Conservation (phyloP, 2,797 vertebrate genomes). For the Scyliorhinus canicula region DNA sequence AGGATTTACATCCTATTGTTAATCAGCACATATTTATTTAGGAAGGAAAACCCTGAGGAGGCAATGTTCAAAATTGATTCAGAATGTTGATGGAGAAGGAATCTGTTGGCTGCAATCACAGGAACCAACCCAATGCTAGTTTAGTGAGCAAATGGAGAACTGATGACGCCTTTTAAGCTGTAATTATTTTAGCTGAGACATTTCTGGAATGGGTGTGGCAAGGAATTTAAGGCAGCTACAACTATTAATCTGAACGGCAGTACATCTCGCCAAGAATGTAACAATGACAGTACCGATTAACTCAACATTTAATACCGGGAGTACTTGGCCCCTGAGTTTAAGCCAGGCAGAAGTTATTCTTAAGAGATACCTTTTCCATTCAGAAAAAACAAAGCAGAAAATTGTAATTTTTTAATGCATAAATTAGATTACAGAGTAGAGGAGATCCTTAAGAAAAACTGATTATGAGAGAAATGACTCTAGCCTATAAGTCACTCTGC, state of each 20-base stretch:
- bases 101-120: constrained; percentile 5
- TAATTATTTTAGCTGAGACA: neutral
- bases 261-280: neutral
- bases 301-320: neutral
- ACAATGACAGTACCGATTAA: neutral
- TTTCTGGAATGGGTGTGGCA: neutral
- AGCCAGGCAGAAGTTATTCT: neutral
- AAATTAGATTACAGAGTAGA: neutral
- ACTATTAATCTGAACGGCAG: neutral
- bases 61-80: neutral
- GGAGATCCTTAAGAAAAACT: neutral
- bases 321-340: neutral
- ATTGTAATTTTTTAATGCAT: neutral
- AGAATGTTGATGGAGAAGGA: neutral
- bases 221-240: neutral
- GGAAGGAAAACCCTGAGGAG: neutral
- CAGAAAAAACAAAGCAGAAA: neutral
- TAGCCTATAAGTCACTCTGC: neutral
- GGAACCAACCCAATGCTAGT: neutral
- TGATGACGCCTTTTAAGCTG: neutral
- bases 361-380: neutral
- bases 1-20: neutral
- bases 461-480: neutral
- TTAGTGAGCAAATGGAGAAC: constrained; percentile 5
- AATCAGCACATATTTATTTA: neutral